Evolutionary conservation across 2,797 vertebrate species (phyloP).

Genomic region (Betta splendens): DNA sequence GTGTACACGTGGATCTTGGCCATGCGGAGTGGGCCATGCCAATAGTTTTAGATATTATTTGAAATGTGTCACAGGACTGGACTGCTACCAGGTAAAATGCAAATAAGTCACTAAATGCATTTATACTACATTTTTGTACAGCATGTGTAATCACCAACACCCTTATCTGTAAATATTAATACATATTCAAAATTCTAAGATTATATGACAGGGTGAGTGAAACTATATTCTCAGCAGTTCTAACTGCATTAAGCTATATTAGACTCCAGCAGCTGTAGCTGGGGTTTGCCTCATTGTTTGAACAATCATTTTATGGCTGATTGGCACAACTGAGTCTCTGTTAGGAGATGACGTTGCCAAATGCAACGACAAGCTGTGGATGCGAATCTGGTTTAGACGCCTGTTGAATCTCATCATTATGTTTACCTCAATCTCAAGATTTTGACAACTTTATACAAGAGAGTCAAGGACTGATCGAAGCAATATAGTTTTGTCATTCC

Average conservation of each 20-base stretch:
- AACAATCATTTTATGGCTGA: conserved; percentile 63
- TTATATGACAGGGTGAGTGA: conserved; percentile 3
- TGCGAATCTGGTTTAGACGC: conserved; percentile 10
- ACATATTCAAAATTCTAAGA: conserved; percentile 10
- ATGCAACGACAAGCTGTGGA: conserved; percentile 21
- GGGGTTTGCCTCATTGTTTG: conserved; percentile 34
- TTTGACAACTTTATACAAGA: conserved; percentile 5
- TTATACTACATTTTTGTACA: conserved; percentile 17
- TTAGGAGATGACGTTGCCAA: conserved; percentile 35
- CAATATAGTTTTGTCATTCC: conserved; percentile 47
- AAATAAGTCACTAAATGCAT: background rate
- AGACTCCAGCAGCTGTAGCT: background rate
- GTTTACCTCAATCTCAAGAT: conserved; percentile 12
- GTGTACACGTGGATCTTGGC: conserved; percentile 22
- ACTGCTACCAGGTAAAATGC: no score
- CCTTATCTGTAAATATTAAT: conserved; percentile 10
- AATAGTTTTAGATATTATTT: no score
- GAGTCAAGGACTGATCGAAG: conserved; percentile 45
- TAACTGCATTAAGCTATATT: conserved; percentile 15
- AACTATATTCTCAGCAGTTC: background rate
- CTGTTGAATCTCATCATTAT: conserved; percentile 16
- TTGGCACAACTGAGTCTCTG: conserved; percentile 14
- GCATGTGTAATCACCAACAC: background rate
- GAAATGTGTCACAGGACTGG: no score
- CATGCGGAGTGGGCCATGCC: conserved; percentile 29